These are phyloP conservation scores for Saturnia pavonia DNA, from an alignment of 2,888 invertebrate species.

Conservation along the genomic window DNA sequence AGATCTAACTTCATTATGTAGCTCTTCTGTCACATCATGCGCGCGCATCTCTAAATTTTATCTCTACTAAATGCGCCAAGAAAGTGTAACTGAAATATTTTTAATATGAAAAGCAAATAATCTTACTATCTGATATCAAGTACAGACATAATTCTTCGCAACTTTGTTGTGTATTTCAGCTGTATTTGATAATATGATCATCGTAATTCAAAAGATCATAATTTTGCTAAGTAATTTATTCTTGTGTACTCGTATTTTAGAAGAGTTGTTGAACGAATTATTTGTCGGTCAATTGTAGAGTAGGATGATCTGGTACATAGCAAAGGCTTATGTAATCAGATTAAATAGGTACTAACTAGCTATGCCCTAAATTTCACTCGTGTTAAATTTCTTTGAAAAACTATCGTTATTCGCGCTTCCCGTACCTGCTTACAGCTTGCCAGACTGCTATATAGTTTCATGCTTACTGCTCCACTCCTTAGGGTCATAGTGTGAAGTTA, in stretches of 20 bases:
- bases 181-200: neutral
- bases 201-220: neutral
- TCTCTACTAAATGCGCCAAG: too few species aligned
- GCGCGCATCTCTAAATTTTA: too few species aligned
- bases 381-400: too few species aligned
- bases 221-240: neutral
- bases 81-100: too few species aligned
- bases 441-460: too few species aligned
- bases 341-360: neutral
- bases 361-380: too few species aligned
- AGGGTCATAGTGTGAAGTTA: too few species aligned
- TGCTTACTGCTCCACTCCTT: too few species aligned
- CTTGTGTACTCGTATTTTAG: neutral
- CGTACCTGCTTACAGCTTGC: too few species aligned
- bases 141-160: neutral
- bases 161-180: neutral
- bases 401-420: too few species aligned
- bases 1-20: too few species aligned
- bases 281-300: neutral
- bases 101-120: neutral
- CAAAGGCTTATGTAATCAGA: neutral
- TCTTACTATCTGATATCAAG: neutral
- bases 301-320: neutral
- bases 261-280: neutral
- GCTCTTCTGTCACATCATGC: too few species aligned